Evolutionary conservation across 2,888 invertebrate genomes (phyloP), one percentile per base, ranked within the genome.

Genomic region (Polydrusus cervinus): DNA sequence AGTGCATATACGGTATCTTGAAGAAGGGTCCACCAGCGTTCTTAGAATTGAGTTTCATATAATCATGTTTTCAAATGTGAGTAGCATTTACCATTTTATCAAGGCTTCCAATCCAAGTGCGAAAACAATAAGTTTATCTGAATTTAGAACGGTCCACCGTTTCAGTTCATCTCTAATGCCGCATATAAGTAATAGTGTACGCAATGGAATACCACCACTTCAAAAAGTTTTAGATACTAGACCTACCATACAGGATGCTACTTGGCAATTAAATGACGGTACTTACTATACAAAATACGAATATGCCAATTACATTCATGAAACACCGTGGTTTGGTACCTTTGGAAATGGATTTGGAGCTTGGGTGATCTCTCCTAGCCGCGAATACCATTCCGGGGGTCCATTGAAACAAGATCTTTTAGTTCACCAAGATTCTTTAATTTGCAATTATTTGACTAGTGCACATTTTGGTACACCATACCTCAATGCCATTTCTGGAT

Each of bases 321-420:
- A 71, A 64, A 64, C 64, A 25, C 64, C 71, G n/a, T 64, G 71
- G 71, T 55, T 65, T 45, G 65, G 71, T 18, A 25, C 57, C 3
- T 71, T 65, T 34, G 71, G 71, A 57, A 40, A 65, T 65, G 67
- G 51, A 30, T 40, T 67, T 13, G 68, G 68, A 57, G 53, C 68
- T 40, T 68, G 68, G 68, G 10, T 68, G 16, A 45, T 68, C 43
- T 57, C 53, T 8, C n/a, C 68, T 14, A 55, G 55, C 30, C 38
- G 57, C 38, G 68, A 68, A 14, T 68, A 68, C 25, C 57, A 55
- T 45, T 55, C 68, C 2, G 73, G 73, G 30, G 73, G 73, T 0
- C 73, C 60, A 16, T 38, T 73, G n/a, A 73, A 73, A 13, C 73
- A 73, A 43, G 67, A 67, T 45, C 38, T 73, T 1, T n/a, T 67